Evolutionary conservation across 2,797 vertebrate species (phyloP), one percentile per base, ranked within the genome.

Genomic region (Macropodus opercularis): DNA sequence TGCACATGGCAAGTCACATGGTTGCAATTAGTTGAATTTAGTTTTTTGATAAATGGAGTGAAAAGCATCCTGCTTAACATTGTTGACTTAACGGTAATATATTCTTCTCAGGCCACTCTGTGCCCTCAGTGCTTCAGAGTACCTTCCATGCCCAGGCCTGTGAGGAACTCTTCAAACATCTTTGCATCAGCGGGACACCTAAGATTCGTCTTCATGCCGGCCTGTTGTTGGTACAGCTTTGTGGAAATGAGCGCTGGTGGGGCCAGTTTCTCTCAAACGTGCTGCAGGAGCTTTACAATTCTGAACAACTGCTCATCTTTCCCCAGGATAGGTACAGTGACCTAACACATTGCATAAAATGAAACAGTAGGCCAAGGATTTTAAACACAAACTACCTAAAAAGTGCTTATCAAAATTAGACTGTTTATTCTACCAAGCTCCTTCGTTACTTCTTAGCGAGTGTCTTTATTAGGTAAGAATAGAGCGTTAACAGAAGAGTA

Each of bases 221-320:
- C 6, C 94, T 99, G 72, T 90, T 99, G 27, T 90, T 99, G 67
- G 98, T 99, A 75, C 98, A 99, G 69, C 93, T 99, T 0, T 99
- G 97, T 77, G 97, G 97, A 53, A 95, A 93, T 1, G 98, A 99
- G 89, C 92, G 94, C 58, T 99, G 98, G 98, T 99, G 98, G 98
- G 98, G 98, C 26, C 97, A 98, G 69, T 99, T 99, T 86, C 95
- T 99, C 42, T 98, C 98, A 46, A 99, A 99, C 0, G 98, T 99
- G 3, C 92, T 99, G 72, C 97, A 99, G 84, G 98, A 99, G 83
- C 91, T 99, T 22, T 99, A 99, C 90, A 99, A 99, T 89, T 99
- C 98, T 0, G 97, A 99, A 31, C 98, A 99, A 63, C 92, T 98
- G 80, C 96, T 99, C 58, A 96, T 99, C 87, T 99, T 99, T 79